Evolutionary conservation across 1,140 invertebrate species (phyloP).

Genomic region (Ctenoplectra terminalis): DNA sequence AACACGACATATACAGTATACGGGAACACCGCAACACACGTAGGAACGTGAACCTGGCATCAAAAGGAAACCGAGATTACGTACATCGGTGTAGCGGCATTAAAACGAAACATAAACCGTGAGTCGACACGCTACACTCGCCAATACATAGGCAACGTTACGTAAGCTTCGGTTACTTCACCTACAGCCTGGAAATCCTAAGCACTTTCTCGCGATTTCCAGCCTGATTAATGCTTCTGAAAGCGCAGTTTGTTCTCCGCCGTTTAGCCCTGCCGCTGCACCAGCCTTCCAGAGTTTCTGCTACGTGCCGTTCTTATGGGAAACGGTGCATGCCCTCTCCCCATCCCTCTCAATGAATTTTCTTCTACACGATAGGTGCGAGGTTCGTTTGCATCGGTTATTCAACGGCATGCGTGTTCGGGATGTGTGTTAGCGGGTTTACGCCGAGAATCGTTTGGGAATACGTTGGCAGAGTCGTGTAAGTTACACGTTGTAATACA

Average conservation of each 20-base stretch:
- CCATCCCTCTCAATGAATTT: neutral
- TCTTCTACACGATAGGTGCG: neutral
- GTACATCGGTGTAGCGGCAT: conserved; percentile 29
- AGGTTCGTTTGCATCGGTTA: neutral
- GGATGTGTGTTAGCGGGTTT: neutral
- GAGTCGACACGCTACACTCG: neutral
- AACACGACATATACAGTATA: neutral
- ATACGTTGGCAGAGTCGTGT: neutral
- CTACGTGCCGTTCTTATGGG: neutral
- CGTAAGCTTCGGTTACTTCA: conserved; percentile 25
- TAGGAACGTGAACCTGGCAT: conserved; percentile 38
- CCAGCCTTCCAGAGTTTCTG: neutral
- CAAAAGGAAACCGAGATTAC: conserved; percentile 42
- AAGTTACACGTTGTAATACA: neutral
- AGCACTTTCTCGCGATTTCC: conserved; percentile 33
- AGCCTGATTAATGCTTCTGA: conserved; percentile 18
- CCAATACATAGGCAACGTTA: conserved; percentile 8
- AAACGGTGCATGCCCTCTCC: too few species aligned
- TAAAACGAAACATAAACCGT: conserved; percentile 38
- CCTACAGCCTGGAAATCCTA: conserved; percentile 19
- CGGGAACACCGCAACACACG: conserved; percentile 19
- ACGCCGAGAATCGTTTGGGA: neutral
- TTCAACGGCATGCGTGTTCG: neutral
- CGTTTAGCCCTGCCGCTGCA: neutral
- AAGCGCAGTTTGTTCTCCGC: conserved; percentile 15